phyloP scores from a whole-genome alignment of 2,888 invertebrate species.

The Cinara cedri region DNA sequence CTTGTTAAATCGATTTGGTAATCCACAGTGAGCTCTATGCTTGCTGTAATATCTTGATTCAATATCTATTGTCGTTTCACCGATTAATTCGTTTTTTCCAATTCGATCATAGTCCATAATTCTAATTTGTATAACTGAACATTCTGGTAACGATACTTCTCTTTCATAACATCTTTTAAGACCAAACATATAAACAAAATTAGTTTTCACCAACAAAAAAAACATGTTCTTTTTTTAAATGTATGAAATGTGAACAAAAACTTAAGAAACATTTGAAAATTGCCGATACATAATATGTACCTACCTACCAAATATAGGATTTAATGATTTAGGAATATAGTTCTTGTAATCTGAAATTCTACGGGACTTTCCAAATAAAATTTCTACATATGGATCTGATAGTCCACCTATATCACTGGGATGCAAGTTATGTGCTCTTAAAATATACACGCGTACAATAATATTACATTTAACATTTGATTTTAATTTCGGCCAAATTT shows the following conservation, averaged over 20 bases:
- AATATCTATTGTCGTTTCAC: slow-evolving; percentile 82
- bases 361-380: slow-evolving; percentile 68
- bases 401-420: slow-evolving; percentile 75
- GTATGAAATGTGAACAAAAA: no score
- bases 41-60: slow-evolving; percentile 84
- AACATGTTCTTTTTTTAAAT: no score
- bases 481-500: slow-evolving; percentile 66
- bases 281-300: slow-evolving; percentile 62
- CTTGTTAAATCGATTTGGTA: slow-evolving; percentile 74
- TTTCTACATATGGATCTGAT: slow-evolving; percentile 79
- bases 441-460: slow-evolving; percentile 77
- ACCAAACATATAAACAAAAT: neutral
- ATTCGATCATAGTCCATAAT: slow-evolving; percentile 77
- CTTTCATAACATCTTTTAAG: slow-evolving; percentile 68
- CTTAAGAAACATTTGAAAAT: no score
- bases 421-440: slow-evolving; percentile 74
- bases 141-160: slow-evolving; percentile 75
- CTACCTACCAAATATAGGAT: slow-evolving; percentile 84
- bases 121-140: slow-evolving; percentile 75
- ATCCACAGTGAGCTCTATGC: slow-evolving; percentile 80
- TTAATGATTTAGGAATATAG: slow-evolving; percentile 74
- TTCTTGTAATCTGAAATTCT: slow-evolving; percentile 72
- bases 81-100: slow-evolving; percentile 79
- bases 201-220: no score
- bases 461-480: slow-evolving; percentile 62